phyloP scores from a whole-genome alignment of 2,113 vertebrate genomes.

The Hydrochoerus hydrochaeris region DNA sequence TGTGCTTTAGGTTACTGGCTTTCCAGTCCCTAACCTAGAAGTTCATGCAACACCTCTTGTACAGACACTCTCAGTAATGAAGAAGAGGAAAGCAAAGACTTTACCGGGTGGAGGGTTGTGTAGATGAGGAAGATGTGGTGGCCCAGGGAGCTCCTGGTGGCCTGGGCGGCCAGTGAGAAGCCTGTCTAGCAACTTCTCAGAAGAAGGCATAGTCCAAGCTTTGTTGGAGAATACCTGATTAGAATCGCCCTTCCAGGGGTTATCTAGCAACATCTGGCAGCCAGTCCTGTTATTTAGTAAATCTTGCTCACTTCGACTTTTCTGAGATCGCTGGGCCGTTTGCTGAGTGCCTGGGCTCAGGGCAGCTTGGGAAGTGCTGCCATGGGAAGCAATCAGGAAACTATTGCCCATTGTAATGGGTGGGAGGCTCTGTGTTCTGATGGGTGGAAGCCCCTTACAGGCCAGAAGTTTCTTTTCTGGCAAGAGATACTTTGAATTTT shows the following conservation, averaged over 20 bases:
- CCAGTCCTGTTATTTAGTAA: conserved; percentile 86
- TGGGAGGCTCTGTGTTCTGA: conserved; percentile 90
- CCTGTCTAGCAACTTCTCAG: conserved; percentile 86
- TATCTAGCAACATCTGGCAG: conserved; percentile 79
- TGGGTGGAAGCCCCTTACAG: conserved; percentile 85
- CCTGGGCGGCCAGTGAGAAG: conserved; percentile 81
- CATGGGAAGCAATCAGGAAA: conserved; percentile 84
- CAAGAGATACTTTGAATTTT: conserved; percentile 84
- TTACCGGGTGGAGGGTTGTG: conserved; percentile 89
- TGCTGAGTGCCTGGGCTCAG: conserved; percentile 75
- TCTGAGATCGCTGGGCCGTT: conserved; percentile 87
- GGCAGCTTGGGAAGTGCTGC: conserved; percentile 68
- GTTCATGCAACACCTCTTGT: not conserved
- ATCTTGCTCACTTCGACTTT: conserved; percentile 90
- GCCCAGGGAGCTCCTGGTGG: conserved; percentile 82
- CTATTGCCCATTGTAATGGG: conserved; percentile 87
- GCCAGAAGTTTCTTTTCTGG: conserved; percentile 83
- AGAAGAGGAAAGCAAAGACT: not conserved
- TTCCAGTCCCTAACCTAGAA: not conserved
- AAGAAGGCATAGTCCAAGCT: conserved; percentile 83
- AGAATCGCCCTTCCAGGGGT: conserved; percentile 85
- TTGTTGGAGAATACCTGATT: conserved; percentile 84
- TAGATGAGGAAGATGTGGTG: conserved; percentile 86
- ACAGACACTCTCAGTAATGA: not conserved
- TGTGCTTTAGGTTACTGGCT: not conserved